Base-by-base conservation (phyloP, 2,113 vertebrate genomes). In the Melanostigma gelatinosum region DNA sequence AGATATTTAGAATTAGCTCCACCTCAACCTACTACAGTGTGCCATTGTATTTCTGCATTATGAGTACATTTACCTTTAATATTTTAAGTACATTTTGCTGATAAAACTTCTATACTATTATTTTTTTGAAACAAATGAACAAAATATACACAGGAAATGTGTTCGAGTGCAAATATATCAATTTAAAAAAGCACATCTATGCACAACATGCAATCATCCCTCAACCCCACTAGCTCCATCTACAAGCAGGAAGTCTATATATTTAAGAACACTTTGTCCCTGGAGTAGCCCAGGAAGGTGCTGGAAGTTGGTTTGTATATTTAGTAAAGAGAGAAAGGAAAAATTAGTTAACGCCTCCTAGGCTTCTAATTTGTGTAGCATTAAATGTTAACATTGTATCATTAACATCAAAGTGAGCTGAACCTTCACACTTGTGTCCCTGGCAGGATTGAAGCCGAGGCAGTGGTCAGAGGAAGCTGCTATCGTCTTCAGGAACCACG, bases 391-490 rank as follows among this genome's bases (percentile, higher is more conserved):
- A 38, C 8, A 36, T 34, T 24, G 3, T 15, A 11, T 72, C 6
- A 22, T 75, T 8, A 42, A n/a, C 18, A 13, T 50, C 4, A 27
- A 29, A n/a, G 6, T 29, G n/a, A 52, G 38, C 3, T 78, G 16
- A 24, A 67, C 32, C 48, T 40, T 62, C 2, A 16, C 0, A 42
- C 46, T 52, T 66, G 1, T 72, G 1, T 73, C 66, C 79, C 1
- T 92, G 76, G 15, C 86, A 99, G 98, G 97, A 62, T 91, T 98
- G 71, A 96, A 97, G 88, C 95, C 84, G 63, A 94, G 91, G 87
- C 97, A 97, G 90, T 99, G 97, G 98, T 97, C 97, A 22, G 98
- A 99, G 89, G 97, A 98, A 85, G 97, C 97, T 8, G 97, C 97
- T 3, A 97, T 99, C 76, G 96, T 99, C 40, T 99, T 99, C 93